A percentile compares a stretch with the other conserved stretches of the same genome.
These are phyloP conservation scores for Calameuta filiformis DNA, from an alignment of 2,888 invertebrate species.

Conservation along the genomic window DNA sequence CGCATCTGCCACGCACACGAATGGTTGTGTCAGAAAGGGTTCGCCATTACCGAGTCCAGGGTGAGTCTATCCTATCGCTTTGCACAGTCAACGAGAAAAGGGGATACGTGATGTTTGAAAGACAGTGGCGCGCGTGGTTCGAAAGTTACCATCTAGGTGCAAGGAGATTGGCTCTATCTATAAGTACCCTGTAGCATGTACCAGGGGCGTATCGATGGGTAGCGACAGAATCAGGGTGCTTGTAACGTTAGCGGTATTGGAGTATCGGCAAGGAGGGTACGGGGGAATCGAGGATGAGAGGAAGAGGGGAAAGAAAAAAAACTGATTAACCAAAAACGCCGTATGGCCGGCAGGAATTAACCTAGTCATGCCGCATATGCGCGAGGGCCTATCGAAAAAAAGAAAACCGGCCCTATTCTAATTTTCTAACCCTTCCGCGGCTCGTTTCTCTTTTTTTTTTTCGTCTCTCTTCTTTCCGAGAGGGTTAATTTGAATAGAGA, in stretches of 20 bases:
- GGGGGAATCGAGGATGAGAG: background rate
- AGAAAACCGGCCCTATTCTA: conserved; percentile 49
- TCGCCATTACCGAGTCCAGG: background rate
- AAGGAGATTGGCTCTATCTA: background rate
- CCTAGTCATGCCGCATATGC: conserved; percentile 60
- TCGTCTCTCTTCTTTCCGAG: conserved; percentile 43
- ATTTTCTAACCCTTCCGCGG: conserved; percentile 54
- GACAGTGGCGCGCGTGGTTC: background rate
- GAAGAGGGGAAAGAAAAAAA: conserved; percentile 31
- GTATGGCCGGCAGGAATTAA: conserved; percentile 51
- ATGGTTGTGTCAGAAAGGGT: background rate
- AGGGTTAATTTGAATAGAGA: conserved; percentile 64
- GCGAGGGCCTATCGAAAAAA: conserved; percentile 40
- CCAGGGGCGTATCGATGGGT: background rate
- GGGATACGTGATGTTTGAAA: background rate
- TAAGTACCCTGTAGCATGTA: background rate
- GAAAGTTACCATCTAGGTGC: background rate
- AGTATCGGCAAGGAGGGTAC: background rate
- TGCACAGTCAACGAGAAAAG: background rate
- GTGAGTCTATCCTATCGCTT: background rate
- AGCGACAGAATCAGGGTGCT: background rate
- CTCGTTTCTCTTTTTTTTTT: conserved; percentile 24
- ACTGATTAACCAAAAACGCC: conserved; percentile 43
- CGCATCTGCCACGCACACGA: background rate
- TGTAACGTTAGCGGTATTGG: background rate